A percentile compares a stretch with the other conserved stretches of the same genome.
These are phyloP conservation scores for Rosalia funebris DNA, from an alignment of 2,888 invertebrate species.

Conservation along the genomic window DNA sequence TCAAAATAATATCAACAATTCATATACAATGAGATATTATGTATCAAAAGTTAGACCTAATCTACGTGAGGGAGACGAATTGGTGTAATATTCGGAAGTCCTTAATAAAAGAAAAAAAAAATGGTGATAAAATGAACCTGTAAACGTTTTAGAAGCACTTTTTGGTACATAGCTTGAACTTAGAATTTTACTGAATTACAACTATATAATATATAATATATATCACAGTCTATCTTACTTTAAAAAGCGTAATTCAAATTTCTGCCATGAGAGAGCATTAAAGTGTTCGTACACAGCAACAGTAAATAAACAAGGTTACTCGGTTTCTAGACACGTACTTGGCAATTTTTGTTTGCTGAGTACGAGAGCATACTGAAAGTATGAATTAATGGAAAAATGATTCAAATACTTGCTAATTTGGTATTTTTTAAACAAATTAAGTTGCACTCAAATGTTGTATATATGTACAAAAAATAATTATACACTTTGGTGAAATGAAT, in stretches of 20 bases:
- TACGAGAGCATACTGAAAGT: slow-evolving; percentile 18
- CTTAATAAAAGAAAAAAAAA: slow-evolving; percentile 22
- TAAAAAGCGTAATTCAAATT: slow-evolving; percentile 39
- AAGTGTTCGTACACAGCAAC: slow-evolving; percentile 8
- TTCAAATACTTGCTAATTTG: slow-evolving; percentile 11
- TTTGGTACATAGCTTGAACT: slow-evolving; percentile 26
- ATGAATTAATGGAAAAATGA: slow-evolving; percentile 10
- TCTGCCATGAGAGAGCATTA: slow-evolving; percentile 33
- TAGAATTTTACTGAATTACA: slow-evolving; percentile 26
- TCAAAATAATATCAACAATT: not conserved
- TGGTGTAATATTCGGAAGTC: slow-evolving; percentile 25
- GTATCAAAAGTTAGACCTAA: slow-evolving; percentile 20
- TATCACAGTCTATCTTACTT: slow-evolving; percentile 41
- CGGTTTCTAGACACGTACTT: too few species aligned
- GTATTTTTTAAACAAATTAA: slow-evolving; percentile 18
- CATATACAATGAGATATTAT: slow-evolving; percentile 21
- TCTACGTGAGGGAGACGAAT: slow-evolving; percentile 24
- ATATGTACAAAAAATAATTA: not conserved
- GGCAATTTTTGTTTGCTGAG: slow-evolving; percentile 9
- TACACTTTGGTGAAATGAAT: not conserved
- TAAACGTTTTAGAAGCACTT: slow-evolving; percentile 26
- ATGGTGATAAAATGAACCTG: slow-evolving; percentile 17
- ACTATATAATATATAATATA: slow-evolving; percentile 23
- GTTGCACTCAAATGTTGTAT: not conserved
- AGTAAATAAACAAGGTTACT: slow-evolving; percentile 17